Evolutionary conservation across 1,140 invertebrate species (phyloP), one percentile per base, ranked within the genome.

Genomic region (Neodiprion fabricii): DNA sequence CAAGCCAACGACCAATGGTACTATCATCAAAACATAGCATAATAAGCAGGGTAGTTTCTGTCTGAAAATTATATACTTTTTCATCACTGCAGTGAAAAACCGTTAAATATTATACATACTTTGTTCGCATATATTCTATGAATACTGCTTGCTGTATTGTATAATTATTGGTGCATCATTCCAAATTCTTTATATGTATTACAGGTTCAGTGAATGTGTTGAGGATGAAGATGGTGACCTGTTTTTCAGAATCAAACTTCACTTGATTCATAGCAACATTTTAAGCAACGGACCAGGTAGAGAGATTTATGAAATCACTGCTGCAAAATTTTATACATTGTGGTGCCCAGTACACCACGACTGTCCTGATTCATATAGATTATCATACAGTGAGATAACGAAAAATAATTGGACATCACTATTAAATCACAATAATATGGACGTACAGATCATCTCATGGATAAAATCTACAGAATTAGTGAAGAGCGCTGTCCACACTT

Each of bases 261-360:
- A 85, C 71, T 72, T 84, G 67, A 72, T 70, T 2, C 48, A 76
- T 17, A 28, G 70, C 14, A 65, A 74, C 12, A 50, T 76, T 71
- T 53, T 85, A 5, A 82, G 79, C 49, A 73, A 76, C 72, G 76
- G 75, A 49, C 82, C 81, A 3, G 79, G 81, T 23, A 76, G 75
- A 70, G 81, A 85, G 72, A 61, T 83, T 40, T 86, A 85, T 48
- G 82, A 85, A 78, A 11, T 76, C 1, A 75, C 77, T 0, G 75
- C 70, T 0, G 76, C 81, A 8, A 81, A 76, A 74, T 80, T 85
- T 14, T 70, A 84, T 48, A 73, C 80, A 70, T 48, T 47, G 9
- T 61, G 53, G 53, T 61, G 53, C 8, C n/a, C 53, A 4, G 11
- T 17, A 61, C 53, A 61, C 11, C 11, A 17, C 53, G n/a, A 69